Evolutionary conservation across 2,797 vertebrate genomes (phyloP).

Genomic region (Molossus alvarezi): DNA sequence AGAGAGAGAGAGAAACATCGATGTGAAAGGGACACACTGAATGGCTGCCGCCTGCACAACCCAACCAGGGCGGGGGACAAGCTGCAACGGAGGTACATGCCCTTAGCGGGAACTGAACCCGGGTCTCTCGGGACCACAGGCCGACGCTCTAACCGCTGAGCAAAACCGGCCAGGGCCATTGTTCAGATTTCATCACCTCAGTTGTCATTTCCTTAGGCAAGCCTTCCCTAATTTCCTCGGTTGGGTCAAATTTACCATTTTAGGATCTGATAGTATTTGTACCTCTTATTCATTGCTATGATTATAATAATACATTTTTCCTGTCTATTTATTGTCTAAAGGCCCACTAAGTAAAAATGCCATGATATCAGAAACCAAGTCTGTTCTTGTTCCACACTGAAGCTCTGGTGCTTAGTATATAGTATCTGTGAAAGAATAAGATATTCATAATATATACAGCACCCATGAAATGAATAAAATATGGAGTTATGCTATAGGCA

Average conservation of each 20-base stretch:
- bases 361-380: background rate
- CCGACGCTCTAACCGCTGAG: no score
- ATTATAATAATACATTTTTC: slow-evolving; percentile 7
- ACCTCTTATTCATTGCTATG: background rate
- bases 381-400: background rate
- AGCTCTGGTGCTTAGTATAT: background rate
- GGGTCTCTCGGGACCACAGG: no score
- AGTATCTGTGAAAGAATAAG: background rate
- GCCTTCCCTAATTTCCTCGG: background rate
- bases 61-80: no score
- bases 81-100: no score
- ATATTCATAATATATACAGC: background rate
- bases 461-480: background rate
- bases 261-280: background rate
- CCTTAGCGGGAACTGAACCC: no score
- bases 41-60: no score
- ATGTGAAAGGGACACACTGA: no score
- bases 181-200: background rate
- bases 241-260: background rate
- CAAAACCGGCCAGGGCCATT: background rate
- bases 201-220: background rate
- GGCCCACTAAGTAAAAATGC: background rate
- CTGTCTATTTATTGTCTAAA: background rate
- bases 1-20: no score
- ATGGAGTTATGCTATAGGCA: background rate